These are phyloP conservation scores for Chelonoidis abingdonii DNA, from an alignment of 2,113 vertebrate species.

Conservation along the genomic window DNA sequence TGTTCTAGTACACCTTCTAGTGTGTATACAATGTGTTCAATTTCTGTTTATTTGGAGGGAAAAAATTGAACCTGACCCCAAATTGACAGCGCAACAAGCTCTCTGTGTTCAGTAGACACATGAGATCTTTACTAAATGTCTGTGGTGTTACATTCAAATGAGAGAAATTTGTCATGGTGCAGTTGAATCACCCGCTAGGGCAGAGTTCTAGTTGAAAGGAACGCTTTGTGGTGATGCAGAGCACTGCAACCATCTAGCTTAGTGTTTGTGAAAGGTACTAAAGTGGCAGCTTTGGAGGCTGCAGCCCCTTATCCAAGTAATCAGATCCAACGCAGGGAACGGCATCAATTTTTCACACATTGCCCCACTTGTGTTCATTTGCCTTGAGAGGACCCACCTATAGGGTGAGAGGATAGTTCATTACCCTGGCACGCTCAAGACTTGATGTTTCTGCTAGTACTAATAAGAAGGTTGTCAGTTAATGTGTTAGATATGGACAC, in stretches of 20 bases:
- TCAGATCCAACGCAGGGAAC: not conserved
- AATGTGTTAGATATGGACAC: not conserved
- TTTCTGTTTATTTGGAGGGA: not conserved
- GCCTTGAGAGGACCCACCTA: not conserved
- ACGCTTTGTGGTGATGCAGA: fast-evolving
- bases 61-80: fast-evolving
- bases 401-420: not conserved
- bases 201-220: not conserved
- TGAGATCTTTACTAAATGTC: not conserved
- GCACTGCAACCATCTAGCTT: not conserved
- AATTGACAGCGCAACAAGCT: not conserved
- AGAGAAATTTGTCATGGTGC: fast-evolving
- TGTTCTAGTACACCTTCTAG: not conserved
- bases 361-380: not conserved
- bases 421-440: not conserved
- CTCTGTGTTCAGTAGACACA: not conserved
- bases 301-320: not conserved
- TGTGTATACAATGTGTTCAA: not conserved
- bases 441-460: not conserved
- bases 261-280: not conserved
- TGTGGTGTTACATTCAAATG: fast-evolving
- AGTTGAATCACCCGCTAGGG: not conserved
- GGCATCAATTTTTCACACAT: not conserved
- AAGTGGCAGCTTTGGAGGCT: not conserved
- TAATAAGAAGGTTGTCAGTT: not conserved